phyloP scores from a whole-genome alignment of 2,113 vertebrate genomes.

The Fregata magnificens region DNA sequence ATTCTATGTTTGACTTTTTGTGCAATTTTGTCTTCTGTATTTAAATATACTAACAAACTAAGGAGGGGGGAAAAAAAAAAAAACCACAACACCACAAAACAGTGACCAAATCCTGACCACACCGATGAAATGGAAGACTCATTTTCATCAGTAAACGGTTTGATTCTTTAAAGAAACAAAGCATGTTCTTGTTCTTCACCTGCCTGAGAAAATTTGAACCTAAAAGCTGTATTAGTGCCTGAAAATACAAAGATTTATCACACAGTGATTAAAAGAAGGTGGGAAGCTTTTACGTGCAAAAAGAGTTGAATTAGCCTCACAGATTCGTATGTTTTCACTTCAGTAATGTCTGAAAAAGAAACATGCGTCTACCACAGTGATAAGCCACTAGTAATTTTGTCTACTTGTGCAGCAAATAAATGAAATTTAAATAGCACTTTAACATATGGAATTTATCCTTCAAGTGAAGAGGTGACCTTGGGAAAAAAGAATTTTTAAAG shows the following conservation, averaged over 20 bases:
- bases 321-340: background rate
- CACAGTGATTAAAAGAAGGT: background rate
- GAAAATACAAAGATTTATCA: background rate
- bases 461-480: background rate
- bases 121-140: background rate
- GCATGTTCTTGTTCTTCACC: background rate
- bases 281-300: background rate
- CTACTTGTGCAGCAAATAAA: background rate
- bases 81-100: no score
- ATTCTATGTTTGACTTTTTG: background rate
- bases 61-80: no score
- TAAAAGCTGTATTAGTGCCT: background rate
- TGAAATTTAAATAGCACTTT: background rate
- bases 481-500: background rate
- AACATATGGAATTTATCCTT: background rate
- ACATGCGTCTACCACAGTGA: background rate
- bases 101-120: background rate
- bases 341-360: background rate
- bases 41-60: background rate
- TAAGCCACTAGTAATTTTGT: background rate
- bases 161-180: background rate
- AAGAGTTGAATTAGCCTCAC: background rate
- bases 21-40: background rate
- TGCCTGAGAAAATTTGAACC: background rate
- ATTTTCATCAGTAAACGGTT: background rate